These are phyloP conservation scores for Ceyx margarethae DNA, from an alignment of 2,113 vertebrate species.

Conservation along the genomic window DNA sequence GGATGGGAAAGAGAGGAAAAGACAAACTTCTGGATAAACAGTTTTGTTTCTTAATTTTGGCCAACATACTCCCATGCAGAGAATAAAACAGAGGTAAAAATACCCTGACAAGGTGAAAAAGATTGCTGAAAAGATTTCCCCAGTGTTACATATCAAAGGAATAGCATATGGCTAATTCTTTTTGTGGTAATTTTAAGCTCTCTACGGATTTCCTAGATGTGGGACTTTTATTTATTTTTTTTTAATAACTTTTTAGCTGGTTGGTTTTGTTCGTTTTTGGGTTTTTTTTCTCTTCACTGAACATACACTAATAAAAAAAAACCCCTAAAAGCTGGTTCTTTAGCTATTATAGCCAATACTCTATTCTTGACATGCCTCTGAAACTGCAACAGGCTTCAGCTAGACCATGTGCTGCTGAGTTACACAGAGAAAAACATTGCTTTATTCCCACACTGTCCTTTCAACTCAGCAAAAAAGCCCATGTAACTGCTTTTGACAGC, in stretches of 20 bases:
- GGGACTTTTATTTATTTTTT: background rate
- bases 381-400: background rate
- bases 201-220: background rate
- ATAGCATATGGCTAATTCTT: constrained; percentile 31
- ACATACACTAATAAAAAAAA: background rate
- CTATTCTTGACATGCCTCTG: background rate
- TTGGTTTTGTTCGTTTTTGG: background rate
- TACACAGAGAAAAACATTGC: background rate
- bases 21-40: background rate
- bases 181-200: background rate
- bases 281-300: background rate
- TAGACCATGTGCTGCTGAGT: background rate
- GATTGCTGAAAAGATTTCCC: background rate
- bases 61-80: background rate
- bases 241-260: background rate
- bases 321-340: background rate
- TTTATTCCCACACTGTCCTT: background rate
- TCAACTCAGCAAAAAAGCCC: background rate
- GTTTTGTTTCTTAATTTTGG: background rate
- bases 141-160: background rate
- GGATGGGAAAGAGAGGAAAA: rapidly evolving
- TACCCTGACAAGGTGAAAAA: background rate
- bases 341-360: background rate
- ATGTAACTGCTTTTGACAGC: background rate
- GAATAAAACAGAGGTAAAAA: background rate